Evolutionary conservation across 2,113 vertebrate species (phyloP), one percentile per base, ranked within the genome.

Genomic region (Microtus montanus): DNA sequence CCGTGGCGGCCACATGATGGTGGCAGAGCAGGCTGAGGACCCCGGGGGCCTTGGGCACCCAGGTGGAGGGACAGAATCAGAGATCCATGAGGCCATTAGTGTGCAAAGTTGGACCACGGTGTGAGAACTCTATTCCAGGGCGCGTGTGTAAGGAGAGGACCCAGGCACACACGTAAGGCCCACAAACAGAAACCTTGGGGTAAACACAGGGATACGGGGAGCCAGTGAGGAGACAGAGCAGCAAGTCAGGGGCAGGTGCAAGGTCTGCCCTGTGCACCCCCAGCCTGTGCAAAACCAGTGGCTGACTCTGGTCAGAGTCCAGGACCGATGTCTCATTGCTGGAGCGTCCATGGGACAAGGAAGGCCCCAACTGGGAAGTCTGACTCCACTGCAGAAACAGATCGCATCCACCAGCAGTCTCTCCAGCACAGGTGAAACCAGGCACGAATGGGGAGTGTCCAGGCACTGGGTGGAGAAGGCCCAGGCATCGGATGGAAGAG

Each of bases 151-250:
- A 12, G 58, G 41, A 12, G 9, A 79, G 75, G 41, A 20, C 61
- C 15, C 47, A 83, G 70, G 64, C 17, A 22, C 10, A 28, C 10
- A 5, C 1, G 1, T 28, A 26, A 86, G 26, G 17, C 74, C 35
- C 58, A 9, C 0, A 0, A 83, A 38, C 11, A 44, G 58, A 87
- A 38, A 28, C n/a, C 19, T 22, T 10, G n/a, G 35, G 70, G 35
- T 73, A 73, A 73, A 73, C 0, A 0, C 1, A 1, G 77, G 78
- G 63, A 79, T 86, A 28, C 1, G 15, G 35, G 35, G 88, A 35
- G 33, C 52, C 0, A 33, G 22, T 11, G 0, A 79, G 78, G 66
- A 38, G 80, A 78, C 90, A 47, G 87, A 96, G 97, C 96, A 94
- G 94, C 96, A 95, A 63, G 93, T 71, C 9, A 7, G 64, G 73